phyloP scores from a whole-genome alignment of 2,888 invertebrate species.

The Pasiphila rectangulata region DNA sequence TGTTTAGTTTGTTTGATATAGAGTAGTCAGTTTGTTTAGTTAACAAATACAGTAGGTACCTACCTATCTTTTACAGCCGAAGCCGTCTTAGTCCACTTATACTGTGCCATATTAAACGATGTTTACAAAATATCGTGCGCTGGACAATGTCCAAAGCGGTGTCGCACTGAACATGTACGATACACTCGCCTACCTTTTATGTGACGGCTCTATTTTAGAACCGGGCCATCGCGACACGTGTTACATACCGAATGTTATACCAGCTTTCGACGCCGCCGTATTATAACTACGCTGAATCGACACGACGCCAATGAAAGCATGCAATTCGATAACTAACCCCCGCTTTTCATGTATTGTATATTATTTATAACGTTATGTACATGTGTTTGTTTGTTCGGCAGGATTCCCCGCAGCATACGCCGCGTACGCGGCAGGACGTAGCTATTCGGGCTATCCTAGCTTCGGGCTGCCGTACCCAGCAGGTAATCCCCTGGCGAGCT shows the following conservation, averaged over 20 bases:
- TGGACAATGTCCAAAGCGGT: constrained; percentile 74
- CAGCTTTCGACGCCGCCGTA: constrained; percentile 41
- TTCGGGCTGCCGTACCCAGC: constrained; percentile 98
- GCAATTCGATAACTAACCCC: constrained; percentile 53
- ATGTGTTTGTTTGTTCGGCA: constrained; percentile 76
- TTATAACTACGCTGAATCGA: constrained; percentile 41
- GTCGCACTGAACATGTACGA: constrained; percentile 58
- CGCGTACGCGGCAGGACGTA: constrained; percentile 97
- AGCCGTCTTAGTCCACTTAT: constrained; percentile 57
- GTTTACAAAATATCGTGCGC: constrained; percentile 68
- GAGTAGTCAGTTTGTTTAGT: constrained; percentile 31
- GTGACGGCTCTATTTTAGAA: constrained; percentile 69
- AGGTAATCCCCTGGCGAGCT: constrained; percentile 94
- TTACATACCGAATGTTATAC: constrained; percentile 52
- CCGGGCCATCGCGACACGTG: constrained; percentile 59
- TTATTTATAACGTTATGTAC: constrained; percentile 36
- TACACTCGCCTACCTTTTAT: constrained; percentile 64
- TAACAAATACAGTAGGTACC: constrained; percentile 34
- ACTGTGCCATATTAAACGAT: constrained; percentile 65
- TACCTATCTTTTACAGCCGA: constrained; percentile 44
- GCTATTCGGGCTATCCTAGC: constrained; percentile 98
- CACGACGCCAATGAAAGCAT: constrained; percentile 52
- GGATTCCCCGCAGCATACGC: constrained; percentile 98
- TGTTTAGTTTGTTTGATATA: constrained; percentile 33
- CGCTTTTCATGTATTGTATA: constrained; percentile 41